Evolutionary conservation across 2,113 vertebrate species (phyloP), one percentile per base, ranked within the genome.

Genomic region (Lasiurus cinereus): DNA sequence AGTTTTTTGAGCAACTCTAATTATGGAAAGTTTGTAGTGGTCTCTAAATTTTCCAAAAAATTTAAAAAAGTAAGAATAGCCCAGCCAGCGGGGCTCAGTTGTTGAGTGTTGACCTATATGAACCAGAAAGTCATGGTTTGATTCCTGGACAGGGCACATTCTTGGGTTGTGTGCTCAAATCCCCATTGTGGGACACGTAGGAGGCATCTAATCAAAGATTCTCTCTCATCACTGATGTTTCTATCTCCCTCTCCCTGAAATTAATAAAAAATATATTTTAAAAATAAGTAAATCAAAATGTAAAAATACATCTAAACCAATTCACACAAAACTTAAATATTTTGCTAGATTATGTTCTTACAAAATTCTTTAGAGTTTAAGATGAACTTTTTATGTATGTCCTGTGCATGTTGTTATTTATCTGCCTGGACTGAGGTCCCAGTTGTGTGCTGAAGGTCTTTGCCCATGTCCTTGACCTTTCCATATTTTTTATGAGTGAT

Each of bases 401-500:
- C 10, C 8, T 62, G 1, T 69, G 14, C 6, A n/a, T 62, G 8
- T 69, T 64, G 2, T 59, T 36, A 21, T 48, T 43, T 88, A 14
- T 88, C 11, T 72, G 16, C 67, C 48, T 43, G 52, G 8, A 80
- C 48, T 31, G 18, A 90, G 39, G 69, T 64, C 52, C 6, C 36
- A 36, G 12, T 12, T 3, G 19, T 62, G 16, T 92, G 54, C 14
- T 31, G 52, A 94, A 90, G 52, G 85, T 73, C 92, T 94, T 66
- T 85, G 22, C 84, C 33, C 22, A 36, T 77, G 92, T 67, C 94
- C 90, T 36, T 86, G 85, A 96, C 72, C 89, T 97, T 69, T 95
- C 92, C 31, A 13, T 90, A 91, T 95, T 77, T 77, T 77, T 92
- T 82, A 96, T 88, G 69, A 94, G 95, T 66, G 56, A 83, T 64